A percentile compares a stretch with the other conserved stretches of the same genome.
Conservation (phyloP, 2,797 vertebrate species). For the Rhadinocentrus ornatus region DNA sequence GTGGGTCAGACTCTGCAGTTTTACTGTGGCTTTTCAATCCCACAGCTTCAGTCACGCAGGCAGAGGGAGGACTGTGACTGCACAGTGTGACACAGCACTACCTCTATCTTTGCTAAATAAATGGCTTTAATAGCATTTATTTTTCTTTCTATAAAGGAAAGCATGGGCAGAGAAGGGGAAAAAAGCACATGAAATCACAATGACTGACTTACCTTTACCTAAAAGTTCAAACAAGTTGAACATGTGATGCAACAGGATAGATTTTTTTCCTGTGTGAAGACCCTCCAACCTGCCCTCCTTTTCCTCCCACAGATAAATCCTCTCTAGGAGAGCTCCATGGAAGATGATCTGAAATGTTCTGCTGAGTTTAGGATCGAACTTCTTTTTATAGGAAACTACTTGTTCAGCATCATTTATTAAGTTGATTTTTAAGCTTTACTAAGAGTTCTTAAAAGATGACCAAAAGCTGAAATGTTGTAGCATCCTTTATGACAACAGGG, state of each 20-base stretch:
- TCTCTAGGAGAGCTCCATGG: no score
- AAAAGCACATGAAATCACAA: neutral
- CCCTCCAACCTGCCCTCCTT: no score
- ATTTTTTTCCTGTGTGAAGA: neutral
- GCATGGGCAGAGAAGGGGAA: neutral
- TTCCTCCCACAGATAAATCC: no score
- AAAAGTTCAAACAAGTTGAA: conserved; percentile 9
- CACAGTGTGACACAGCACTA: conserved; percentile 4
- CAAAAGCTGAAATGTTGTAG: no score
- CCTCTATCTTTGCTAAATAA: conserved; percentile 25
- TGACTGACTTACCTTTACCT: neutral
- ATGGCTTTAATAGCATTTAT: neutral
- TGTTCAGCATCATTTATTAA: no score
- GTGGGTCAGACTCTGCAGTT: conserved; percentile 64
- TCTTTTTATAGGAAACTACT: no score
- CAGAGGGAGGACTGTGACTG: conserved; percentile 16
- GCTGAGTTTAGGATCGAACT: no score
- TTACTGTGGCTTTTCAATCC: conserved; percentile 34
- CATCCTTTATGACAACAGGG: no score
- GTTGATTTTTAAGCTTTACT: no score
- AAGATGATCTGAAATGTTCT: no score
- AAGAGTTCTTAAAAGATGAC: no score
- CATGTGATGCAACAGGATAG: neutral
- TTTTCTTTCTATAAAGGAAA: no score
- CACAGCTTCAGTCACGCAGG: conserved; percentile 21